Evolutionary conservation across 2,113 vertebrate genomes (phyloP), one percentile per base, ranked within the genome.

Genomic region (Potamarius usumacintae): DNA sequence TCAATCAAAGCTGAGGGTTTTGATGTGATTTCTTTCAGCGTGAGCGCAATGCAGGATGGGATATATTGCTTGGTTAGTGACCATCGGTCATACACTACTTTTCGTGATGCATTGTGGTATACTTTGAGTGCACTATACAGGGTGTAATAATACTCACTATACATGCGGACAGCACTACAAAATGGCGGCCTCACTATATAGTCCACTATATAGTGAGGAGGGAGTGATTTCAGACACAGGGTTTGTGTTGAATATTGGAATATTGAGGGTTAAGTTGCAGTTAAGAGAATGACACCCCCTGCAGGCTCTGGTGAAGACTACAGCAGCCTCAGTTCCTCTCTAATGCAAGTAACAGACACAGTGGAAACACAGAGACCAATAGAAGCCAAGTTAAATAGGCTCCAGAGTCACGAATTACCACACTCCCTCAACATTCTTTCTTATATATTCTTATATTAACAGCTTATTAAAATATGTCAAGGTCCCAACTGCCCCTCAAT

Each of bases 331-430:
- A 17, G 55, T 82, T 80, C 48, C 67, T 22, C 83, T 86, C 84
- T 94, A 94, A 95, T 95, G 92, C 92, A 89, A 93, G 90, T 90
- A 93, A 91, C 94, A 95, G 94, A 92, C 89, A 62, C 62, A 76
- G 85, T 76, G 72, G 91, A 92, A 91, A 94, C 80, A 88, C 91
- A 85, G 91, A 83, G 78, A 86, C 86, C 85, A 89, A 77, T 82
- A 76, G 6, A 60, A 88, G 92, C 93, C 94, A 94, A 94, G 86
- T 91, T 89, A 94, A 95, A 94, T 90, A 94, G 87, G 88, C 91
- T 91, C 88, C 84, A 92, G 88, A 92, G 90, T 92, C 91, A 90
- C 86, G 6, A 80, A 80, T 65, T 84, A 84, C 88, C 84, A 82
- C 67, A 82, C 88, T 82, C 88, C 88, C 90, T 87, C 57, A 85